Base-by-base conservation (phyloP, 1,140 invertebrate genomes). In the Aricia agestis region DNA sequence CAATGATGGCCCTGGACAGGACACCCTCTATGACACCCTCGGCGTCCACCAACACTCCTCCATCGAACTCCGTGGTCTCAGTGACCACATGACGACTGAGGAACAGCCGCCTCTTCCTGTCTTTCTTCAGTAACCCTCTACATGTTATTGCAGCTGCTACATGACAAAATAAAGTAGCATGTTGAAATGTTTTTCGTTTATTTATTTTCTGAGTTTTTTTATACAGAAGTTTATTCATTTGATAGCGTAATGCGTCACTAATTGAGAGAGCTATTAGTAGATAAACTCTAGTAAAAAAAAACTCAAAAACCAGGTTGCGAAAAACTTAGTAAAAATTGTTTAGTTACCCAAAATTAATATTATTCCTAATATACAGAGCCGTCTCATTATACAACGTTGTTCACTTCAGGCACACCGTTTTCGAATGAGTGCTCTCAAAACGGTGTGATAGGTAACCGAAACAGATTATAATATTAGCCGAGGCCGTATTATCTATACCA, bases 1-100 rank as follows among this genome's bases (percentile, higher is more conserved):
- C 78, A 70, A 86, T 73, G 9, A 78, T 69, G n/a, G 81, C 68
- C 68, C 78, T 84, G 76, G 76, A 42, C 7, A 80, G 88, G 18
- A 92, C 75, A 67, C 85, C 81, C 69, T 82, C 79, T 67, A 92
- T 92, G 52, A 83, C 77, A 41, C 91, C 91, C 66, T 79, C 76
- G 57, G 83, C 75, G 61, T 90, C 78, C 9, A 92, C 89, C 32
- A 90, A 32, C 1, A 92, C 79, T 7, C 84, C 87, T 31, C 91
- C 91, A 66, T 86, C 83, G 17, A 90, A 81, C 72, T 87, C 84
- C 13, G 71, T 78, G n/a, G 80, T 69, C 57, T 90, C 85, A 0
- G 89, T 86, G 2, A 92, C 83, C 15, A 92, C 85, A 52, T 74
- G 78, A 15, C 79, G 77, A 71, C 87, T 89, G 13, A 89, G 66